phyloP scores from a whole-genome alignment of 2,888 invertebrate species.

The Eumerus sabulonum region DNA sequence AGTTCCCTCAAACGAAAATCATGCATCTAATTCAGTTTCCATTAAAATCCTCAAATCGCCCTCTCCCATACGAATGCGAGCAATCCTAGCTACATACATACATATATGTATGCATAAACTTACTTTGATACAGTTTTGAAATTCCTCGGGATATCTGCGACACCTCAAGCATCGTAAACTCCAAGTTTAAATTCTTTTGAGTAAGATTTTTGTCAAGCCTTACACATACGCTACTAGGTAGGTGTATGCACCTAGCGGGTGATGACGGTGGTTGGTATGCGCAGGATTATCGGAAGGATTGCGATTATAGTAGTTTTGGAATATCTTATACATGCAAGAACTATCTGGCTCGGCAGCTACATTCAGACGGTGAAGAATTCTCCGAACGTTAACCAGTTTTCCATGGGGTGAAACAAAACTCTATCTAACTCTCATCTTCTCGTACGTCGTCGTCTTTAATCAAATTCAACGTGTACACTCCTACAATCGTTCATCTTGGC shows the following conservation, averaged over 20 bases:
- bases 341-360: background rate
- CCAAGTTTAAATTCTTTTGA: slow-evolving; percentile 56
- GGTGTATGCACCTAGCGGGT: slow-evolving; percentile 1
- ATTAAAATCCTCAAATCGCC: slow-evolving; percentile 58
- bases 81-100: background rate
- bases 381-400: slow-evolving; percentile 58
- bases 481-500: slow-evolving; percentile 56
- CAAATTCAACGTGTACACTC: slow-evolving; percentile 59
- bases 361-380: slow-evolving; percentile 33
- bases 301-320: slow-evolving; percentile 60
- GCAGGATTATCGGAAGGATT: slow-evolving; percentile 42
- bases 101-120: slow-evolving; percentile 35
- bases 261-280: too few species aligned
- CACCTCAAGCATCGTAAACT: slow-evolving; percentile 58
- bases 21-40: slow-evolving; percentile 62
- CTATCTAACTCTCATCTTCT: slow-evolving; percentile 46
- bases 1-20: slow-evolving; percentile 52
- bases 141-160: slow-evolving; percentile 59
- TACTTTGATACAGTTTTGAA: slow-evolving; percentile 60
- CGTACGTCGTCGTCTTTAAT: slow-evolving; percentile 44
- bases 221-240: slow-evolving; percentile 26
- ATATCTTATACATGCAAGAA: slow-evolving; percentile 32
- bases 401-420: slow-evolving; percentile 27
- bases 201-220: slow-evolving; percentile 39
- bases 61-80: slow-evolving; percentile 2